These are phyloP conservation scores for Pyrrhia umbra DNA, from an alignment of 2,888 invertebrate genomes.

Conservation along the genomic window DNA sequence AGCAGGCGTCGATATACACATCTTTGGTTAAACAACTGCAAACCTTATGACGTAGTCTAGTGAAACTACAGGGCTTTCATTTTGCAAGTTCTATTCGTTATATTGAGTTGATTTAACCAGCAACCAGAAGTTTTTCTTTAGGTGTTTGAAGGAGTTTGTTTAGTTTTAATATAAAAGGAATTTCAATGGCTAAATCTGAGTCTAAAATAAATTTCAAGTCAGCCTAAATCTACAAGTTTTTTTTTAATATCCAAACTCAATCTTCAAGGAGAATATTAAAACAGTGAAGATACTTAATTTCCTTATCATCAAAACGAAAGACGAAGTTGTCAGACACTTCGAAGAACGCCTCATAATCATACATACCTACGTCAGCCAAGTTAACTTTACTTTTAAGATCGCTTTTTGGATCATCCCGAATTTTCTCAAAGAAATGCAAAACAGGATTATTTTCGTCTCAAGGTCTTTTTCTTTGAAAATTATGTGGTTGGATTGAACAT, in stretches of 20 bases:
- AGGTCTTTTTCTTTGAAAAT: slow-evolving; percentile 38
- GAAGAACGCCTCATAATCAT: slow-evolving; percentile 52
- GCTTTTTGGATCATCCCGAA: slow-evolving; percentile 46
- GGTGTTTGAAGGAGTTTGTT: too few relatives aligned
- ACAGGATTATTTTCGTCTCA: slow-evolving; percentile 53
- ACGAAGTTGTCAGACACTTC: slow-evolving; percentile 54
- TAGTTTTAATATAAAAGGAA: too few relatives aligned
- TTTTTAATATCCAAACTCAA: slow-evolving; percentile 10
- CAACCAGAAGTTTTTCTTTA: too few relatives aligned
- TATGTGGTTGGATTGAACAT: slow-evolving; percentile 33
- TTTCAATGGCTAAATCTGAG: too few relatives aligned
- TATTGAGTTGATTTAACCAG: too few relatives aligned
- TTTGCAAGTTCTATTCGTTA: too few relatives aligned
- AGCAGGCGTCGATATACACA: too few relatives aligned
- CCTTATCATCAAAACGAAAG: slow-evolving; percentile 55
- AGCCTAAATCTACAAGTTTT: slow-evolving; percentile 8
- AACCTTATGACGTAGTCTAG: too few relatives aligned
- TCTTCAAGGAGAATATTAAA: slow-evolving; percentile 39
- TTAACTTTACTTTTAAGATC: slow-evolving; percentile 62
- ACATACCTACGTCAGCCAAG: slow-evolving; percentile 47
- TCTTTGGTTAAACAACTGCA: too few relatives aligned
- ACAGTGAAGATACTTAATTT: slow-evolving; percentile 47
- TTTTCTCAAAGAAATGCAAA: slow-evolving; percentile 55
- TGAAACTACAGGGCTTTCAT: too few relatives aligned
- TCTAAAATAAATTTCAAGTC: too few relatives aligned